Evolutionary conservation across 2,113 vertebrate species (phyloP), one percentile per base, ranked within the genome.

Genomic region (Passerina amoena): DNA sequence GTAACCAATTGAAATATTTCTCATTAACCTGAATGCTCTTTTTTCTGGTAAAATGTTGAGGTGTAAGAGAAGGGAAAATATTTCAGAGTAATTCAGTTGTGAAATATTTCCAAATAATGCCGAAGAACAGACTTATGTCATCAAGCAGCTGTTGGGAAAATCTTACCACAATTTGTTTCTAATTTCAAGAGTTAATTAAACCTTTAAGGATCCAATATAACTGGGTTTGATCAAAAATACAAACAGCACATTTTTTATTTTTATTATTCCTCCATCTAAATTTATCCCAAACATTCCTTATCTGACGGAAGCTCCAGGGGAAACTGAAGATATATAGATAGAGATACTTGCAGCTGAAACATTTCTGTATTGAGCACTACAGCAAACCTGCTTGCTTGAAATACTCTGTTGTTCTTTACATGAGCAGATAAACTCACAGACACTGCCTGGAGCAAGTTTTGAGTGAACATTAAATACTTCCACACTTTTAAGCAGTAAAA

Each of bases 401-500:
- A 95, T 53, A 40, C 13, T 88, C 70, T 76, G 38, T 40, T 88
- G 22, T 87, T 95, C 91, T 91, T 82, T 82, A 83, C 61, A 88
- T 5, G 37, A 95, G 25, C 31, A 94, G 86, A 96, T 92, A 95
- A 96, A 91, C 66, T 63, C 85, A 88, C 42, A 96, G 81, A 92
- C 94, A 45, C 24, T 66, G 84, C 96, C 96, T 68, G n/a, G 42
- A 97, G 95, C 93, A 89, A 96, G 83, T 93, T 85, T 91, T 86
- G 93, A 95, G 86, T 53, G 40, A 96, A 88, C 60, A 77, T 97
- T 97, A 95, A 95, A 95, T 63, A 77, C 51, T 90, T 92, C 88
- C 33, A 81, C 53, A 86, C 21, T 92, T 95, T 92, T 42, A 85
- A 96, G 30, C 45, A 44, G 48, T 45, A 57, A 87, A 97, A 96